Evolutionary conservation across 2,113 vertebrate species (phyloP), one percentile per base, ranked within the genome.

Genomic region (Pelmatolapia mariae): DNA sequence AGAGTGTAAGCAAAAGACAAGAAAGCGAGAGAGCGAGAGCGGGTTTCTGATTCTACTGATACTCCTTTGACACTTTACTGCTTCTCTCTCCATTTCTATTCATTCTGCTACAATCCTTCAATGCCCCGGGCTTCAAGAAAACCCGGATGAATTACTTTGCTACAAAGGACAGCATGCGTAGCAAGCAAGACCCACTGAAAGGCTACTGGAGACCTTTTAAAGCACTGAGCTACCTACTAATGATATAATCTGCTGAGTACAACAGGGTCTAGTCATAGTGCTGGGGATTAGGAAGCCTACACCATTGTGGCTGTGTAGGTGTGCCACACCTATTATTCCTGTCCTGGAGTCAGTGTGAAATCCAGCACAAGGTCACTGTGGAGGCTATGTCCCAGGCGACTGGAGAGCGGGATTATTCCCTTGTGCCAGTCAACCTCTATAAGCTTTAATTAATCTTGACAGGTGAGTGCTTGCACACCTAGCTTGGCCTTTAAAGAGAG

Each of bases 311-410:
- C 63, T 86, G 59, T 87, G 81, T 57, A 81, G 45, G 61, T 91
- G 87, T 85, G 89, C 82, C 86, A 94, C 91, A 68, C 89, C 90
- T 90, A 90, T 91, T 93, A 88, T 90, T 92, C 80, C 85, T 92
- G 88, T 91, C 90, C 87, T 73, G 29, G 52, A 90, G 61, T 90
- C 63, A 24, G 84, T 83, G 83, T 89, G 81, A 94, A 95, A 94
- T 95, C 95, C 91, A 92, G 84, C 73, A 90, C 95, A 96, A 96
- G 96, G 96, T 96, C 94, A 96, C 78, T 80, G 89, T 87, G 40
- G 88, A 93, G 83, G 54, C 91, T 86, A 40, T 89, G 85, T 92
- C 81, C 91, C 82, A 53, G 81, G 87, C 19, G 76, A 88, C 61
- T 81, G 43, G 87, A 15, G 43, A 86, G 79, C 52, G 80, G 93